Conservation (phyloP, 2,113 vertebrate species). For the Dermatemys mawii region DNA sequence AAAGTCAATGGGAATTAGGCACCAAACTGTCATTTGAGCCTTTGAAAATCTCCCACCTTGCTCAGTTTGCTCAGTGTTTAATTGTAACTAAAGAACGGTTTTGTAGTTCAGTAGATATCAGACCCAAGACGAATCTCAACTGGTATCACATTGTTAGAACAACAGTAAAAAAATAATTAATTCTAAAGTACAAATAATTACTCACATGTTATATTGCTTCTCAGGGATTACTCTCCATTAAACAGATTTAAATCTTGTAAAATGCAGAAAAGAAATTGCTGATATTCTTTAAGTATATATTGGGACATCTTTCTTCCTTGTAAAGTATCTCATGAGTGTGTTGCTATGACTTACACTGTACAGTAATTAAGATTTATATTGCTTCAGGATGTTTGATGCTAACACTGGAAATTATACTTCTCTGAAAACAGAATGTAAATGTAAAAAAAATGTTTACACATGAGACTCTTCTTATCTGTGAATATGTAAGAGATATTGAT, state of each 20-base stretch:
- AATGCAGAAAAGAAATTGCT: conserved; percentile 16
- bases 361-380: conserved; percentile 69
- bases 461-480: neutral
- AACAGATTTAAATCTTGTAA: conserved; percentile 54
- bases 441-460: neutral
- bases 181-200: conserved; percentile 25
- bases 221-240: conserved; percentile 36
- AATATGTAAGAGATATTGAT: neutral
- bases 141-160: neutral
- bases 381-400: conserved; percentile 52
- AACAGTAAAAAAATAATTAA: neutral
- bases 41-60: neutral
- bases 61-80: neutral
- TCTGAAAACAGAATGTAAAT: conserved; percentile 27
- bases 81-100: neutral
- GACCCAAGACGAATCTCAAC: neutral
- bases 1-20: neutral
- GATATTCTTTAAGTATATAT: conserved; percentile 38
- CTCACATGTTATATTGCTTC: neutral
- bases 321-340: conserved; percentile 24
- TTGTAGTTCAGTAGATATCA: neutral
- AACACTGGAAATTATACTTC: conserved; percentile 24
- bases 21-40: neutral
- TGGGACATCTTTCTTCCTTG: conserved; percentile 46
- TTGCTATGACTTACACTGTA: conserved; percentile 14